These are phyloP conservation scores for Calyptomena viridis DNA, from an alignment of 2,113 vertebrate genomes.

Conservation along the genomic window DNA sequence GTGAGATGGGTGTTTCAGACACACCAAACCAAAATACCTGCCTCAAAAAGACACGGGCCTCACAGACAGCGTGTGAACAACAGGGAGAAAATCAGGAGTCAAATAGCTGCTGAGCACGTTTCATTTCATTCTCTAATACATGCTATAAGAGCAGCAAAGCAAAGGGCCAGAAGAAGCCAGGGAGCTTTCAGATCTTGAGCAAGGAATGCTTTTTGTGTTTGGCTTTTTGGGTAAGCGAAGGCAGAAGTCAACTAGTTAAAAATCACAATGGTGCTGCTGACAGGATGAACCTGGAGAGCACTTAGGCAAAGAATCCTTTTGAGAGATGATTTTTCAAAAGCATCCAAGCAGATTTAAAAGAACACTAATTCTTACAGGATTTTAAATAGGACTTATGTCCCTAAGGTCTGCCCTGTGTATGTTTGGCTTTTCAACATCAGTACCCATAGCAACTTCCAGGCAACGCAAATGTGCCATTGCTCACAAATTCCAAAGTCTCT, in stretches of 20 bases:
- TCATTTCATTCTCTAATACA: not conserved
- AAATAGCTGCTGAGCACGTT: not conserved
- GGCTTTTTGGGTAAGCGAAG: not conserved
- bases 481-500: conserved; percentile 26
- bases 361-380: not conserved
- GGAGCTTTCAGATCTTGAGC: not conserved
- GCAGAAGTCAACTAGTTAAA: not conserved
- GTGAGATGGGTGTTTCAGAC: not conserved
- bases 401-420: not conserved
- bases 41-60: not conserved
- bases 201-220: conserved; percentile 24
- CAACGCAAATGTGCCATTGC: not conserved
- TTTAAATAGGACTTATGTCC: conserved; percentile 12
- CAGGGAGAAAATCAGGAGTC: not conserved
- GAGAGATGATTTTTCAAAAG: conserved; percentile 4
- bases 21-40: not conserved
- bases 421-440: conserved; percentile 27
- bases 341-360: not conserved
- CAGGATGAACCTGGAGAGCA: not conserved
- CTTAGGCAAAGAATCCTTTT: conserved; percentile 1
- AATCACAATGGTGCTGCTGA: not conserved
- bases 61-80: not conserved
- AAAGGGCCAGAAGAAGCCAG: not conserved
- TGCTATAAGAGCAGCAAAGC: not conserved
- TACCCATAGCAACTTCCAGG: conserved; percentile 50